These are phyloP conservation scores for Characodon lateralis DNA, from an alignment of 2,797 vertebrate species.

Conservation along the genomic window DNA sequence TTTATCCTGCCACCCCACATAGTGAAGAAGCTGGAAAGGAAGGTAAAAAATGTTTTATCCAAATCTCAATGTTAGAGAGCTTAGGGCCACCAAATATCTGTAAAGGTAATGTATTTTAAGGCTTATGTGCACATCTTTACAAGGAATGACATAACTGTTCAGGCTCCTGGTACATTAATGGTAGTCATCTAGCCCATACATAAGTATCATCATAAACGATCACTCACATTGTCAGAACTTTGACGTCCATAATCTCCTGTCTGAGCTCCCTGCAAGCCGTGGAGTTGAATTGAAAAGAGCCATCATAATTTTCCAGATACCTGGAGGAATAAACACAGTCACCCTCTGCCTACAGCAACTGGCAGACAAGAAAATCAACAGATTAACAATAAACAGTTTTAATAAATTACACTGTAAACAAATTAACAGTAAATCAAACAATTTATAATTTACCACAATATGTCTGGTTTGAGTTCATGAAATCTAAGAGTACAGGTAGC, in stretches of 20 bases:
- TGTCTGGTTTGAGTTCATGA: constrained; percentile 41
- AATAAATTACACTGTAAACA: not conserved
- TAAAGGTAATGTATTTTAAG: not conserved
- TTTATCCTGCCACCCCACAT: not conserved
- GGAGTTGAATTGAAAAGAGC: constrained; percentile 92
- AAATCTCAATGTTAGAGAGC: not conserved
- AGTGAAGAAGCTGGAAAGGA: not conserved
- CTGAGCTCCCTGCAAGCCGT: constrained; percentile 93
- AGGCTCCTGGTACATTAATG: not conserved
- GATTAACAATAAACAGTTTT: constrained; percentile 20
- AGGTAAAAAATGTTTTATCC: not conserved
- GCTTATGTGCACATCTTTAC: not conserved
- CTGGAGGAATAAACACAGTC: constrained; percentile 83
- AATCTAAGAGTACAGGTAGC: constrained; percentile 46
- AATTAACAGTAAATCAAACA: constrained; percentile 30
- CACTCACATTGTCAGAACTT: constrained; percentile 97
- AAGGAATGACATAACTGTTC: not conserved
- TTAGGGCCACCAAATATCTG: not conserved
- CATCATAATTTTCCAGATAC: constrained; percentile 94
- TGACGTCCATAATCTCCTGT: constrained; percentile 94
- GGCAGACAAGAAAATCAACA: constrained; percentile 44
- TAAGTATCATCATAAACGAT: not conserved
- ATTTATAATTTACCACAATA: constrained; percentile 28
- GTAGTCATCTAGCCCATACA: not conserved
- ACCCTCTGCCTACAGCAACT: constrained; percentile 51